Evolutionary conservation across 2,797 vertebrate genomes (phyloP), one percentile per base, ranked within the genome.

Genomic region (Molossus alvarezi): DNA sequence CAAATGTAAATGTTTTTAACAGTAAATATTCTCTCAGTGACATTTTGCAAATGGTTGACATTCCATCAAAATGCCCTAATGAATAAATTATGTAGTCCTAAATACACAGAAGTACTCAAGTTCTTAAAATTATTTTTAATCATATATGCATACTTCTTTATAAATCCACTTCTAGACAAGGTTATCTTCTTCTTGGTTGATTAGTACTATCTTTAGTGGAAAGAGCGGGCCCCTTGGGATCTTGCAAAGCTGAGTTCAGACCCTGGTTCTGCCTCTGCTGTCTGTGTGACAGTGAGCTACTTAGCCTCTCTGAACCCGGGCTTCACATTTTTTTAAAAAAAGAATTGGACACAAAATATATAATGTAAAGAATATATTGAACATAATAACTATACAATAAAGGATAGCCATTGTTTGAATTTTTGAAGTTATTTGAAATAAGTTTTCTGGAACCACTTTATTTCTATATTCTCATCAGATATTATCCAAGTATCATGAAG

Each of bases 61-160:
- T 27, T 73, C 33, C 53, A 55, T 57, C 76, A 88, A 75, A 89
- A 80, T 75, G 23, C 25, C 45, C 95, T 33, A 69, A 55, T 41
- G 29, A 33, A 75, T 90, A 13, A 91, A 17, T 37, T 10, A 7
- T 81, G 4, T 62, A 58, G 33, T 37, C 27, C 10, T 83, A 89
- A 95, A 82, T 37, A 53, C 29, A 83, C 6, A 67, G 83, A 45
- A 82, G 73, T 12, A 48, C 17, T 82, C 8, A 85, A 48, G 25
- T 76, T 87, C 48, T 88, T 83, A 65, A 80, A 72, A 81, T 85
- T n/a, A 62, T 80, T 84, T 86, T 60, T 23, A 95, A 33, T 60
- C 51, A 45, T 48, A 67, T 33, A 33, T 33, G 33, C 33, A 33
- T 33, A 33, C 89, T 37, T 87, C 12, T 96, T 71, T 80, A 79